Conservation (phyloP, 2,888 invertebrate genomes). For the Nomada fucata region DNA sequence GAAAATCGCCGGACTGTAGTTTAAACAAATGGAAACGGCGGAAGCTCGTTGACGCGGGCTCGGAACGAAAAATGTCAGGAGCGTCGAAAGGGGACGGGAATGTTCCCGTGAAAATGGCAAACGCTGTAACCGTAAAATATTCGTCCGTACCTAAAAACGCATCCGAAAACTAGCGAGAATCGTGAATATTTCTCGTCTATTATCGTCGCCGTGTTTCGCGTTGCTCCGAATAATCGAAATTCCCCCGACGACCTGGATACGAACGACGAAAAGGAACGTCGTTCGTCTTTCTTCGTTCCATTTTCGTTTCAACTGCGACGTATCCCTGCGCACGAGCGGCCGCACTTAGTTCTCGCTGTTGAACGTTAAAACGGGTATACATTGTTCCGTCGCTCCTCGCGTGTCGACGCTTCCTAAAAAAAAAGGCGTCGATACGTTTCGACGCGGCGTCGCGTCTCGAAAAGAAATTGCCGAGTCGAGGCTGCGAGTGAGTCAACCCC, state of each 20-base stretch:
- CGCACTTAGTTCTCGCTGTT: not conserved
- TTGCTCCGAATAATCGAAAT: not conserved
- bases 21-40: constrained; percentile 5
- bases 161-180: not conserved
- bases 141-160: not conserved
- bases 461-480: constrained; percentile 6
- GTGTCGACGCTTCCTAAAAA: not conserved
- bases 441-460: not conserved
- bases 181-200: not conserved
- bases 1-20: constrained; percentile 15
- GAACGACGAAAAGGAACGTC: not conserved
- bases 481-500: constrained; percentile 40
- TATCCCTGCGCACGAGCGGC: not conserved
- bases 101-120: not conserved
- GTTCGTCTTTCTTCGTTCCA: constrained; percentile 1
- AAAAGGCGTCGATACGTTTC: not conserved
- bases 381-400: constrained; percentile 3
- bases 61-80: not conserved
- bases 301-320: not conserved
- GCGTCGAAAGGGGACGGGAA: not conserved
- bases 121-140: not conserved
- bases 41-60: not conserved
- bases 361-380: not conserved
- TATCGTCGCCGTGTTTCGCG: not conserved
- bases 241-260: constrained; percentile 11